Conservation (phyloP, 2,888 invertebrate genomes). For the Erynnis tages region DNA sequence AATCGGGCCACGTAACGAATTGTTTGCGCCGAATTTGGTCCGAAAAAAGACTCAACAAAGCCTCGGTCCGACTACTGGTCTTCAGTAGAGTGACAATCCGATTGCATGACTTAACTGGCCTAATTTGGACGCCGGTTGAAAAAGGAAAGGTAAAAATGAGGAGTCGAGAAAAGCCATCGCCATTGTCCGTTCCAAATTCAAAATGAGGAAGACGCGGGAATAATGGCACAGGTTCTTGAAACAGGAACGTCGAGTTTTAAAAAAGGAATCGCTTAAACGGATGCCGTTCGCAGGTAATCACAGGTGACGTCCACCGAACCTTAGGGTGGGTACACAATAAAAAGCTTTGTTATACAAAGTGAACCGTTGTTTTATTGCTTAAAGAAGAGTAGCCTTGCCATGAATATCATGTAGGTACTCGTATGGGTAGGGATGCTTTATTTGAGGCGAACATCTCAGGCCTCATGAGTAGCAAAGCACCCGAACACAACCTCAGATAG, state of each 20-base stretch:
- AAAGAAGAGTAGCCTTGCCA: too few relatives aligned
- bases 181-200: conserved; percentile 75
- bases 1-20: conserved; percentile 50
- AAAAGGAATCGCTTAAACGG: conserved; percentile 77
- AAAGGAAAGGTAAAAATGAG: conserved; percentile 42
- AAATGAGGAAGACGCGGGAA: conserved; percentile 76
- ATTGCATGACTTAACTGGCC: conserved; percentile 61
- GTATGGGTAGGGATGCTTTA: too few relatives aligned
- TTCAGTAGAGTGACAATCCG: conserved; percentile 63
- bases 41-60: conserved; percentile 44
- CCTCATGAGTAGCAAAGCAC: too few relatives aligned
- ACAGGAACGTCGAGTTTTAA: conserved; percentile 76
- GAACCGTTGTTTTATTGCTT: too few relatives aligned
- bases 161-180: conserved; percentile 54
- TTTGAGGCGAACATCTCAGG: too few relatives aligned
- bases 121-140: conserved; percentile 52
- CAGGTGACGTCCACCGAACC: conserved; percentile 62
- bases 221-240: conserved; percentile 73
- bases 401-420: too few relatives aligned
- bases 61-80: conserved; percentile 63
- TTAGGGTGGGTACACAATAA: conserved; percentile 44
- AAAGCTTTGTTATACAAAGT: neutral
- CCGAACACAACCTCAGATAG: too few relatives aligned
- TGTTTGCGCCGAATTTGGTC: conserved; percentile 57
- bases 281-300: conserved; percentile 78